Conservation (phyloP, 2,888 invertebrate species). For the Noctua janthina region DNA sequence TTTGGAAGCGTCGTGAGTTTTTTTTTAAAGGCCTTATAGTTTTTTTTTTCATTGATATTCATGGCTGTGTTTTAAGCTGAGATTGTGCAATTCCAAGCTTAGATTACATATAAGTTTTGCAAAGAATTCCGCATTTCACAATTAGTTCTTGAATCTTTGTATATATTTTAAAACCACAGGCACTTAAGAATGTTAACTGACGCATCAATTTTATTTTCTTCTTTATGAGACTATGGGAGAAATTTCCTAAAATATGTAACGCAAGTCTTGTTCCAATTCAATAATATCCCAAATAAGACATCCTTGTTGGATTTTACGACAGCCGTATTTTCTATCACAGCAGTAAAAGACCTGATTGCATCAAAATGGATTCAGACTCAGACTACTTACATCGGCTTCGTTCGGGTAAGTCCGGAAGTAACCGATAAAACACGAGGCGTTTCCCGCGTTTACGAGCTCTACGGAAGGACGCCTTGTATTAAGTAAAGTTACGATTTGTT, state of each 20-base stretch:
- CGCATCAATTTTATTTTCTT: neutral
- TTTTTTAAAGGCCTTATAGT: neutral
- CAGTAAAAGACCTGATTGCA: conserved; percentile 62
- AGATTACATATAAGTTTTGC: neutral
- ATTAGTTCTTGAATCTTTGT: neutral
- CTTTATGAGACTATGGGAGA: neutral
- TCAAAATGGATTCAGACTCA: conserved; percentile 45
- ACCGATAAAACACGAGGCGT: conserved; percentile 59
- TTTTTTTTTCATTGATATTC: neutral
- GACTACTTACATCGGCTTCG: conserved; percentile 30
- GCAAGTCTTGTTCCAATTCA: conserved; percentile 26
- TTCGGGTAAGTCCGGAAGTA: conserved; percentile 51
- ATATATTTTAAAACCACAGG: neutral
- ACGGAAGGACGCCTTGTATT: conserved; percentile 28
- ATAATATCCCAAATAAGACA: conserved; percentile 42
- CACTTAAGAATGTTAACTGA: neutral
- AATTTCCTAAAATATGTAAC: conserved; percentile 12
- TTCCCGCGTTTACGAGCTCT: conserved; percentile 55
- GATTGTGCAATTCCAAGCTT: neutral
- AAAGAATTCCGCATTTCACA: neutral
- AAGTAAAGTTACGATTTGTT: conserved; percentile 17
- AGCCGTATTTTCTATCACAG: conserved; percentile 62
- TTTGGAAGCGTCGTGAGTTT: conserved; percentile 26
- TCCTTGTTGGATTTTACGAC: conserved; percentile 53
- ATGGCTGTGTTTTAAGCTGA: neutral